These are phyloP conservation scores for Drosophila subobscura DNA, from an alignment of 1,140 invertebrate species.

Conservation along the genomic window DNA sequence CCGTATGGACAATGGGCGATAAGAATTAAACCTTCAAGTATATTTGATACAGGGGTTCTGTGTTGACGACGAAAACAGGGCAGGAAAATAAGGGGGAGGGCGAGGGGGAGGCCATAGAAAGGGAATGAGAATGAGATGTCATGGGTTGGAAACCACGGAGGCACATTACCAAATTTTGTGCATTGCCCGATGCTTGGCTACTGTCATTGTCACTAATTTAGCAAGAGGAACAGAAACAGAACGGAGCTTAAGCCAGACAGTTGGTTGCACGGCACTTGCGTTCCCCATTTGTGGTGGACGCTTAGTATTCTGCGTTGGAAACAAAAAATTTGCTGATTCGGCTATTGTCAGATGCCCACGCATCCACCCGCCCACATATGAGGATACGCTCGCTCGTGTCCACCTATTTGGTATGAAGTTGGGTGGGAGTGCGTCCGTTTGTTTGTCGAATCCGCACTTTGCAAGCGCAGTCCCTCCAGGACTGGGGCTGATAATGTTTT, in stretches of 20 bases:
- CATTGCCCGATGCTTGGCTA: slow-evolving; percentile 21
- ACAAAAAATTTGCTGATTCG: slow-evolving; percentile 47
- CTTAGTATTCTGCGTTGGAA: neutral
- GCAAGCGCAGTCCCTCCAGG: slow-evolving; percentile 16
- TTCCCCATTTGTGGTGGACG: slow-evolving; percentile 3
- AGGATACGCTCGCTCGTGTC: slow-evolving; percentile 5
- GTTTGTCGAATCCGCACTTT: slow-evolving; percentile 42
- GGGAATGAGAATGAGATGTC: neutral
- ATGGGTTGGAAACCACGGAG: slow-evolving; percentile 4
- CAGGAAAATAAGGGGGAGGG: neutral
- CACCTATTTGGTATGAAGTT: slow-evolving; percentile 16
- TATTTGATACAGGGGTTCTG: slow-evolving; percentile 21
- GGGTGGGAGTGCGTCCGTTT: slow-evolving; percentile 21
- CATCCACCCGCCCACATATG: slow-evolving; percentile 1
- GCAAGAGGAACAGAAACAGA: slow-evolving; percentile 8
- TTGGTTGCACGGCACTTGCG: slow-evolving; percentile 24
- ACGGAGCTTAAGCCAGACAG: slow-evolving; percentile 34
- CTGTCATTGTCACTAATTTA: slow-evolving; percentile 58
- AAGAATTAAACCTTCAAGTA: slow-evolving; percentile 66
- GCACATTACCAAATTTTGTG: slow-evolving; percentile 37
- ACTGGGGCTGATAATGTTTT: slow-evolving; percentile 57
- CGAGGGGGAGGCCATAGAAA: neutral
- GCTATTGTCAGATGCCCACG: slow-evolving; percentile 43
- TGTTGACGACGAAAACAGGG: neutral
- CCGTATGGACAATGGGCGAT: slow-evolving; percentile 57